Evolutionary conservation across 2,113 vertebrate species (phyloP).

Genomic region (Okapia johnstoni): DNA sequence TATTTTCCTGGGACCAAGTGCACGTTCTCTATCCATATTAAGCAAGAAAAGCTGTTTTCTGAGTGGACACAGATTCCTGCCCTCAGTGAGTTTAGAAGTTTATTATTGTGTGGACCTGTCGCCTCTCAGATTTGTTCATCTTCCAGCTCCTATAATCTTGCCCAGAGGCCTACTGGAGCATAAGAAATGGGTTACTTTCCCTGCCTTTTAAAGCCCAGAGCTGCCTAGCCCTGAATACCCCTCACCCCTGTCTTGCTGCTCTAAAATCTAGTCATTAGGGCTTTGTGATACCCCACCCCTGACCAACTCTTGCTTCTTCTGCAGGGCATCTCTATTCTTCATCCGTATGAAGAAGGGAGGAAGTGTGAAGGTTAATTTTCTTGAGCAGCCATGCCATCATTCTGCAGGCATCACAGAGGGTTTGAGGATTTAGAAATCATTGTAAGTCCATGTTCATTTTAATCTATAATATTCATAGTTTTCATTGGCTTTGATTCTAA

Average conservation of each 20-base stretch:
- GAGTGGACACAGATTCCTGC: background rate
- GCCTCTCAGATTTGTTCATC: background rate
- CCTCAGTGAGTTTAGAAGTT: background rate
- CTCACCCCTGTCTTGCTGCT: background rate
- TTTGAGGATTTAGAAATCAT: background rate
- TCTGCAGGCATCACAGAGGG: background rate
- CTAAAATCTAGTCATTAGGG: background rate
- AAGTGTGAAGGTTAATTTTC: background rate
- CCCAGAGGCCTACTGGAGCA: background rate
- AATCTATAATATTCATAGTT: background rate
- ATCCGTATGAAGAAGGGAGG: background rate
- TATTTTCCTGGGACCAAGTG: background rate
- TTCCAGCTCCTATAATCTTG: background rate
- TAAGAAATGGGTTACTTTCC: background rate
- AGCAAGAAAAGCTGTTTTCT: background rate
- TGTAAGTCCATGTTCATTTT: background rate
- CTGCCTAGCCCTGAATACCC: background rate
- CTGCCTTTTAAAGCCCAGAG: background rate
- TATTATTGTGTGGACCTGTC: background rate
- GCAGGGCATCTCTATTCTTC: background rate
- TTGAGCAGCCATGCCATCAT: background rate
- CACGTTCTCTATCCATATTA: background rate
- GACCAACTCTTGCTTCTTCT: background rate
- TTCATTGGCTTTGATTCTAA: background rate
- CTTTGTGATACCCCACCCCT: accelerated